Evolutionary conservation across 2,113 vertebrate genomes (phyloP), one percentile per base, ranked within the genome.

Genomic region (Lucifuga dentata): DNA sequence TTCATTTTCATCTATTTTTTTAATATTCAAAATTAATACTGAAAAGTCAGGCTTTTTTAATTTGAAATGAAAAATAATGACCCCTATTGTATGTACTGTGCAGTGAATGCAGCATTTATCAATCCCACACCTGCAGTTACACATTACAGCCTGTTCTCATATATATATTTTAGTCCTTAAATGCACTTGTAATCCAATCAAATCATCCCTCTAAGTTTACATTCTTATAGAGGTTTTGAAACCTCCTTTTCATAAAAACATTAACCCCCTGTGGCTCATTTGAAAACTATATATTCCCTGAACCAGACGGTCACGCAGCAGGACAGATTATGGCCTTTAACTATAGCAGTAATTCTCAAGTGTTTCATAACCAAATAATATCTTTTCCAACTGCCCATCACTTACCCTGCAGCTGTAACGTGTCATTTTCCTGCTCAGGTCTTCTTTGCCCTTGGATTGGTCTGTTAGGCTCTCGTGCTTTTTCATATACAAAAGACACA

Each of bases 51-150:
- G n/a, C n/a, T n/a, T n/a, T 29, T 29, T 29, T 29, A 29, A 5
- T 7, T 29, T 29, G 26, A 29, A 29, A 29, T 29, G 26, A 29
- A 5, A 29, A 29, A 3, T 7, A 29, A 29, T 5, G 26, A 29
- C 26, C 26, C 26, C 7, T 29, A 7, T 29, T 11, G 2, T 10
- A 12, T 57, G 40, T 29, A 71, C 56, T 49, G 12, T 5, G 13
- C 26, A 2, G 23, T 21, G 32, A 65, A 19, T 10, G 35, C 11
- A 0, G 38, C 24, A 29, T 73, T 69, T 84, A 24, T 80, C 70
- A 74, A 32, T 65, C 29, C 5, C 23, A 17, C 63, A 65, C 64
- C 24, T 68, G n/a, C n/a, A n/a, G n/a, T n/a, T n/a, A n/a, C n/a
- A n/a, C n/a, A n/a, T 50, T 36, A 63, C 53, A 65, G 53, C 43